Conservation (phyloP, 2,113 vertebrate genomes). For the Hippocampus abdominalis region DNA sequence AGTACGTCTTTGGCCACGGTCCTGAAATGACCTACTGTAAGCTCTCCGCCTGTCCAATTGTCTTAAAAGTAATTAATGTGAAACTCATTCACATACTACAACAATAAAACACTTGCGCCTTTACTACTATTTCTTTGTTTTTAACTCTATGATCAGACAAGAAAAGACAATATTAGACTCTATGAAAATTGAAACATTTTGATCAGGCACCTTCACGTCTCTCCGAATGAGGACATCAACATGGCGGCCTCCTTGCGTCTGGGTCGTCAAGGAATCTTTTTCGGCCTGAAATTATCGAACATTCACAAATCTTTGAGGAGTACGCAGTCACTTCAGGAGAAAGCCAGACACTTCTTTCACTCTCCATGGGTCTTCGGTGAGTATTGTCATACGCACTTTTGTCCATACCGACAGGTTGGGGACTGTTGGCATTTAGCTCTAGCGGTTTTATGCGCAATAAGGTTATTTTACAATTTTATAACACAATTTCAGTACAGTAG, state of each 20-base stretch:
- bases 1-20: no score
- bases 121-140: background rate
- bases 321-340: slow-evolving; percentile 32
- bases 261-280: slow-evolving; percentile 65
- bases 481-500: background rate
- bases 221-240: slow-evolving; percentile 57
- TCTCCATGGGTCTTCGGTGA: slow-evolving; percentile 65
- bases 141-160: background rate
- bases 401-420: background rate
- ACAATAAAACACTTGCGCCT: background rate
- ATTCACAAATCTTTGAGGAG: slow-evolving; percentile 49
- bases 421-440: slow-evolving; percentile 6
- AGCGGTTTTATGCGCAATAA: background rate
- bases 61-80: background rate
- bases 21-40: background rate
- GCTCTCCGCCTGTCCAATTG: background rate
- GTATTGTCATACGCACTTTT: slow-evolving; percentile 24
- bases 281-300: slow-evolving; percentile 53
- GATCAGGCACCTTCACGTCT: slow-evolving; percentile 45
- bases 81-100: background rate
- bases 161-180: background rate
- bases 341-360: slow-evolving; percentile 56
- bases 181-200: background rate
- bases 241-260: slow-evolving; percentile 76
- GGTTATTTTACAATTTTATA: background rate